Conservation (phyloP, 2,113 vertebrate genomes). For the Pterocles burchelli region DNA sequence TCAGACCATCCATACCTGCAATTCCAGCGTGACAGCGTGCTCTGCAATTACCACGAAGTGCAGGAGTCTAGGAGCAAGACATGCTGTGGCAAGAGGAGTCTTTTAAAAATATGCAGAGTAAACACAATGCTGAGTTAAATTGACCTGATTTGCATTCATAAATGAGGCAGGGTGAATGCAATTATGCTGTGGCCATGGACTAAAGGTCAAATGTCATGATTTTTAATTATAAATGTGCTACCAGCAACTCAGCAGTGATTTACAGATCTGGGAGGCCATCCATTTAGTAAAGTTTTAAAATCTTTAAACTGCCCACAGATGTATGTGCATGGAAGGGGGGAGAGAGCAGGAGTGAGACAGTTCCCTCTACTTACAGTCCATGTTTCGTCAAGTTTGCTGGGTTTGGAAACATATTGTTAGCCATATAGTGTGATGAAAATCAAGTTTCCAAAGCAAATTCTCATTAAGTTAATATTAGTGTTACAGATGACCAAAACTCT, state of each 20-base stretch:
- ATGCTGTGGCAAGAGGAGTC: slow-evolving; percentile 12
- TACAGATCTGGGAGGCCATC: background rate
- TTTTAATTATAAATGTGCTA: slow-evolving; percentile 23
- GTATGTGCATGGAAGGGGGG: rapidly evolving
- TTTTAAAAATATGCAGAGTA: slow-evolving; percentile 33
- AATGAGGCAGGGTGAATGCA: background rate
- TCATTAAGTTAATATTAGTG: background rate
- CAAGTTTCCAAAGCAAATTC: background rate
- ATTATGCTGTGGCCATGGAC: background rate
- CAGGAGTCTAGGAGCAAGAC: background rate
- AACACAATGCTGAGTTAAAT: slow-evolving; percentile 10
- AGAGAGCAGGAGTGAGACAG: background rate
- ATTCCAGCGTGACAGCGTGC: background rate
- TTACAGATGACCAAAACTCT: background rate
- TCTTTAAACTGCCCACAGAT: background rate
- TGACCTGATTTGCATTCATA: slow-evolving; percentile 32
- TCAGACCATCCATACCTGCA: slow-evolving; percentile 42
- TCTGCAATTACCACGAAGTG: slow-evolving; percentile 18
- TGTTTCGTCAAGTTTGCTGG: background rate
- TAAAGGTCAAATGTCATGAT: background rate
- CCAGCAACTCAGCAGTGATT: background rate
- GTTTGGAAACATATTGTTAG: background rate
- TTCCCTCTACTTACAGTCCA: background rate
- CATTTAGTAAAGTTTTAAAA: background rate
- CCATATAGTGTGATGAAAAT: background rate